Evolutionary conservation across 2,888 invertebrate species (phyloP).

Genomic region (Diadromus collaris): DNA sequence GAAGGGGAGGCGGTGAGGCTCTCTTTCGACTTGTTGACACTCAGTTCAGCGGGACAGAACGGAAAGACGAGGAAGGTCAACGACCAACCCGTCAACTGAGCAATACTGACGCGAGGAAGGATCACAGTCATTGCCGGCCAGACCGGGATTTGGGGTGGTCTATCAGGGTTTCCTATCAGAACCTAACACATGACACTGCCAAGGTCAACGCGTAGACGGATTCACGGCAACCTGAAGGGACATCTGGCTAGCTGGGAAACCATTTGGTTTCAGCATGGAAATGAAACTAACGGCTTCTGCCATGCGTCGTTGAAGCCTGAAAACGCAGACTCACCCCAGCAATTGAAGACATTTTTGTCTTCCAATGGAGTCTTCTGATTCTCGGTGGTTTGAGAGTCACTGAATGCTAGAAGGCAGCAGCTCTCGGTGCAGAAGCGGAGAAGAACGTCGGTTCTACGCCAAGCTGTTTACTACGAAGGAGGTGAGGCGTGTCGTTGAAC

Average conservation of each 20-base stretch:
- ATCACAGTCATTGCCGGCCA: conserved; percentile 48
- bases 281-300: neutral
- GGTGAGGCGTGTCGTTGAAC: conserved; percentile 79
- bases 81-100: conserved; percentile 53
- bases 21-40: conserved; percentile 61
- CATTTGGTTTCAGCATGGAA: neutral
- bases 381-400: conserved; percentile 56
- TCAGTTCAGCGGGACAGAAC: conserved; percentile 33
- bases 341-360: neutral
- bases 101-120: conserved; percentile 58
- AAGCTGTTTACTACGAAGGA: conserved; percentile 78
- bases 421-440: conserved; percentile 64
- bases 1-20: conserved; percentile 38
- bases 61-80: conserved; percentile 59
- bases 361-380: neutral
- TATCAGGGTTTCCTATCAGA: neutral
- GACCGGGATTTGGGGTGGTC: conserved; percentile 34
- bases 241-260: neutral
- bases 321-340: neutral
- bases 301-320: neutral
- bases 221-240: neutral
- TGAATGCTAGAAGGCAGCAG: conserved; percentile 61
- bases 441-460: conserved; percentile 75
- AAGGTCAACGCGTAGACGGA: neutral
- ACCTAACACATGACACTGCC: neutral